Percentiles rank a stretch among this genome's conserved stretches.
phyloP scores from a whole-genome alignment of 2,888 invertebrate genomes.

The Branchellion lobata region DNA sequence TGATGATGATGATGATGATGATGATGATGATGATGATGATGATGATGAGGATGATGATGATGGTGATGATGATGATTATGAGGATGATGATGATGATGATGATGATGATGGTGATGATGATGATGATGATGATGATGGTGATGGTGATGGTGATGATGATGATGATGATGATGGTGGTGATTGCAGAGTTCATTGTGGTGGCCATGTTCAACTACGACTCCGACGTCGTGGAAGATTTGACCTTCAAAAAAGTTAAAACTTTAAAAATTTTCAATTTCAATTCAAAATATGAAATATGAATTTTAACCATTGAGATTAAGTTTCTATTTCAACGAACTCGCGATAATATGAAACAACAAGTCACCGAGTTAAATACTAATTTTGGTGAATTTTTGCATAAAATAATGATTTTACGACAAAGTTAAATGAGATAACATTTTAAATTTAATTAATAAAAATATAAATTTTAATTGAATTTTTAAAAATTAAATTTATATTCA shows the following conservation, averaged over 20 bases:
- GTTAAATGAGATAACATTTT: too few species aligned
- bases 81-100: too few species aligned
- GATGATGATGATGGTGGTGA: too few species aligned
- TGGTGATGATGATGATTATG: too few species aligned
- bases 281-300: not conserved
- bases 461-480: not conserved
- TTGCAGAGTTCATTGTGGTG: slow-evolving; percentile 50
- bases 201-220: slow-evolving; percentile 59
- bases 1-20: slow-evolving; percentile 6
- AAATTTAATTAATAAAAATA: not conserved
- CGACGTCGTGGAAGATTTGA: slow-evolving; percentile 82
- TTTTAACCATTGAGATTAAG: not conserved
- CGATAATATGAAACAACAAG: too few species aligned
- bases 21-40: not conserved
- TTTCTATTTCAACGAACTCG: not conserved
- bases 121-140: too few species aligned
- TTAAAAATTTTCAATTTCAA: not conserved
- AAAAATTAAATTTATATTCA: not conserved
- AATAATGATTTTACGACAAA: too few species aligned
- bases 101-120: too few species aligned
- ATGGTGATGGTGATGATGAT: too few species aligned
- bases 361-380: too few species aligned
- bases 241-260: slow-evolving; percentile 68
- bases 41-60: too few species aligned
- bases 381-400: too few species aligned